Evolutionary conservation across 2,888 invertebrate species (phyloP).

Genomic region (Zhengitettix transpicula): DNA sequence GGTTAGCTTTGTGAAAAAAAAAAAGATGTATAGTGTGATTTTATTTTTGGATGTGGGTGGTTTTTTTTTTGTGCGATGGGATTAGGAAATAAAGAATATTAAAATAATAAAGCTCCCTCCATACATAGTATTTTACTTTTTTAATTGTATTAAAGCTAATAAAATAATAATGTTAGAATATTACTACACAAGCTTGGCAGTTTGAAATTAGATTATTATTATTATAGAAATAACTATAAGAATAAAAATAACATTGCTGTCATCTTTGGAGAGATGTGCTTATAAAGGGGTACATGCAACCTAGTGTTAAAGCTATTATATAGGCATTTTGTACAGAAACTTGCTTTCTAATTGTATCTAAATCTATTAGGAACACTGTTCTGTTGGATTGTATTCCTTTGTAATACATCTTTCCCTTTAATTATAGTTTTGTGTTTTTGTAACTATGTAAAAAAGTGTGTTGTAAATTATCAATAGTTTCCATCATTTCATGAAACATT

Average conservation of each 20-base stretch:
- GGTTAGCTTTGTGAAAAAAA: neutral
- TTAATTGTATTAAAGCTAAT: conserved; percentile 6
- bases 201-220: neutral
- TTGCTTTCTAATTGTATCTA: too few relatives aligned
- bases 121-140: conserved; percentile 10
- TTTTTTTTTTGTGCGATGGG: neutral
- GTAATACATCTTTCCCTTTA: too few relatives aligned
- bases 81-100: neutral
- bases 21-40: neutral
- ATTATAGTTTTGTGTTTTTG: too few relatives aligned
- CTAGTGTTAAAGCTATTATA: too few relatives aligned
- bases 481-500: neutral
- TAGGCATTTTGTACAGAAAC: too few relatives aligned
- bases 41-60: neutral
- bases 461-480: neutral
- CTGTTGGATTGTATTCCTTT: too few relatives aligned
- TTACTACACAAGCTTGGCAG: neutral
- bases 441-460: too few relatives aligned
- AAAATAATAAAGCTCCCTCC: conserved; percentile 7
- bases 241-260: too few relatives aligned
- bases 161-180: neutral
- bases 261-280: too few relatives aligned
- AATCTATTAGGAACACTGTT: too few relatives aligned
- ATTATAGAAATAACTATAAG: too few relatives aligned
- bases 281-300: too few relatives aligned